Evolutionary conservation across 2,797 vertebrate species (phyloP).

Genomic region (Urophycis tenuis): DNA sequence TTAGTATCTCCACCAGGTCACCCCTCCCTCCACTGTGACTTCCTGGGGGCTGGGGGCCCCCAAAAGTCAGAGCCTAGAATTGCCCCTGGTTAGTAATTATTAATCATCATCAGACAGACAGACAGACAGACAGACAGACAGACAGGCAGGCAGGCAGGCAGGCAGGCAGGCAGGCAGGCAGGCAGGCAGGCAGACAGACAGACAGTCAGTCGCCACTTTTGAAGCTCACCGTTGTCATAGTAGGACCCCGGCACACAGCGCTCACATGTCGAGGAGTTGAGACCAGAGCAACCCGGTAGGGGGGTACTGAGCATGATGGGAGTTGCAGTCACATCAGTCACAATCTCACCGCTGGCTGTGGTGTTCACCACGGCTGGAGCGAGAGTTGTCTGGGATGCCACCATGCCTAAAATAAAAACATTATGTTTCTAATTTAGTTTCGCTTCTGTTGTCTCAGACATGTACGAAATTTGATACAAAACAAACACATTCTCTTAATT

Average conservation of each 20-base stretch:
- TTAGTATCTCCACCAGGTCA: too few relatives aligned
- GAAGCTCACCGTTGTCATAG: conserved; percentile 68
- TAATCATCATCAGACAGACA: too few relatives aligned
- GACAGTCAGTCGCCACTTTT: background rate
- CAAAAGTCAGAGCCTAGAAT: too few relatives aligned
- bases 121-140: too few relatives aligned
- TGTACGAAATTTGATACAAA: background rate
- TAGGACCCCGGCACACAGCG: conserved; percentile 72
- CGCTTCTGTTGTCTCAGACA: background rate
- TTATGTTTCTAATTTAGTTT: background rate
- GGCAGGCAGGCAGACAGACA: too few relatives aligned
- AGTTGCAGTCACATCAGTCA: conserved; percentile 50
- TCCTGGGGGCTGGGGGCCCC: too few relatives aligned
- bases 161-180: too few relatives aligned
- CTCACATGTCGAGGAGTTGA: conserved; percentile 73
- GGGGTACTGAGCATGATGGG: conserved; percentile 63
- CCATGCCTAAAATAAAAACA: conserved; percentile 54
- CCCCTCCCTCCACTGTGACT: too few relatives aligned
- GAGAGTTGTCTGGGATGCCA: conserved; percentile 69
- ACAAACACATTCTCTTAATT: background rate
- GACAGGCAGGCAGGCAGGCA: too few relatives aligned
- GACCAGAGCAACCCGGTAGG: conserved; percentile 64
- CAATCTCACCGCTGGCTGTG: conserved; percentile 42
- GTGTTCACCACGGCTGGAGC: conserved; percentile 59
- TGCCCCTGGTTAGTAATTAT: too few relatives aligned